Base-by-base conservation (phyloP, 2,113 vertebrate genomes). In the Dipodomys spectabilis region DNA sequence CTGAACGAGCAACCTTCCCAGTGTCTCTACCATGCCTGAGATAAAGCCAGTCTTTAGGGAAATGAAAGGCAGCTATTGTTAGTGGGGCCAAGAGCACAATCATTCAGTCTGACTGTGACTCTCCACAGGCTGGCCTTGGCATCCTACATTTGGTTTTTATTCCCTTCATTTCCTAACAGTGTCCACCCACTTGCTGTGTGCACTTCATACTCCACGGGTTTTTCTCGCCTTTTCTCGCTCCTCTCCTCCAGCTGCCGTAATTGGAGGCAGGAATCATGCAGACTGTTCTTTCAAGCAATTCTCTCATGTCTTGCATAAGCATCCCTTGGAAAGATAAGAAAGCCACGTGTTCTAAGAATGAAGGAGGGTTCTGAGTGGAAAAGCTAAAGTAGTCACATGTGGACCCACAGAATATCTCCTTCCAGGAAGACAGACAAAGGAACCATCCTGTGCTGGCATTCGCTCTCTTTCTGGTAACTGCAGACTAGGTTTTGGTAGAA, bases 211-310 rank as follows among this genome's bases (percentile, higher is more conserved):
- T 92, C 93, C 71, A 19, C 5, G 81, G 92, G 94, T 86, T 96
- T 96, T 83, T 92, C 90, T 97, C 93, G 64, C 95, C 93, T 79
- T 57, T 57, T 96, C 81, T 90, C 69, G 95, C 96, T 97, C 87
- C 78, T 97, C 87, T 89, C 16, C 20, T 97, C 77, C 96, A 97
- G 97, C 93, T 96, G 95, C 90, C 18, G 60, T 93, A 87, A 97
- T 96, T 96, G 96, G 96, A 94, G 82, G 94, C 72, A 27, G 95
- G 91, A 96, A 87, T 82, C 93, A 80, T 22, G 83, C 71, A 93
- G 95, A 11, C 91, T 88, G 80, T 93, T 94, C 80, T 88, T 90
- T 82, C 91, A 93, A 91, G 82, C 81, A 73, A 45, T 80, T 94
- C 69, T 91, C 91, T 91, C 67, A 84, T 39, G 74, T 44, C 93